These are phyloP conservation scores for Bombylius major DNA, from an alignment of 2,888 invertebrate genomes.

Conservation along the genomic window DNA sequence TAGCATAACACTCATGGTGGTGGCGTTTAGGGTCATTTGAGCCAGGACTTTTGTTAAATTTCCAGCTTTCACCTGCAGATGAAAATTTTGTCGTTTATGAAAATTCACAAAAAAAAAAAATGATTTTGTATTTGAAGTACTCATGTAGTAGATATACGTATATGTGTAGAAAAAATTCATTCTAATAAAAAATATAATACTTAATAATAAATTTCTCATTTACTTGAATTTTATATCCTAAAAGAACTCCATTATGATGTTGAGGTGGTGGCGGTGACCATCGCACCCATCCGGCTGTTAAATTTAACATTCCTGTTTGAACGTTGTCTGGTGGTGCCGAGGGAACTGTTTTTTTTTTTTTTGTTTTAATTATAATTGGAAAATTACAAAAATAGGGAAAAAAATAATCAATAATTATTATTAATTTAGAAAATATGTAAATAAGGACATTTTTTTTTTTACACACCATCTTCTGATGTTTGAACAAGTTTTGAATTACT, in stretches of 20 bases:
- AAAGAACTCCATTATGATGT: constrained; percentile 57
- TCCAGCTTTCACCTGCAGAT: constrained; percentile 31
- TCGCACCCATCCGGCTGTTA: constrained; percentile 63
- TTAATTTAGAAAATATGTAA: background rate
- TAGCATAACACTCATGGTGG: constrained; percentile 78
- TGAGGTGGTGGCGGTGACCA: constrained; percentile 72
- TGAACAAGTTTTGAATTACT: constrained; percentile 77
- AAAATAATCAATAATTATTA: background rate
- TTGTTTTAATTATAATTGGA: background rate
- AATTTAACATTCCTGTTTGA: constrained; percentile 64
- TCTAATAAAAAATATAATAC: background rate
- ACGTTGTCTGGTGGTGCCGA: constrained; percentile 70
- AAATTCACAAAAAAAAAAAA: background rate
- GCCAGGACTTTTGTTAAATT: constrained; percentile 50
- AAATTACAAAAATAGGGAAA: background rate
- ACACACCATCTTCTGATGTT: constrained; percentile 71
- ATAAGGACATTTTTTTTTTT: background rate
- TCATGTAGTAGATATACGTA: background rate
- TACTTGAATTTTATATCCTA: constrained; percentile 46
- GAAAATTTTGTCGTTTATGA: background rate
- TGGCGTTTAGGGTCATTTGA: constrained; percentile 75
- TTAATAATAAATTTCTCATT: constrained; percentile 17
- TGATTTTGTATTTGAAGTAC: constrained; percentile 1
- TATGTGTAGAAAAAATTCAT: background rate
- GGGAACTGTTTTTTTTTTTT: constrained; percentile 40